Base-by-base conservation (phyloP, 2,797 vertebrate species). In the Gallinago solitaria region DNA sequence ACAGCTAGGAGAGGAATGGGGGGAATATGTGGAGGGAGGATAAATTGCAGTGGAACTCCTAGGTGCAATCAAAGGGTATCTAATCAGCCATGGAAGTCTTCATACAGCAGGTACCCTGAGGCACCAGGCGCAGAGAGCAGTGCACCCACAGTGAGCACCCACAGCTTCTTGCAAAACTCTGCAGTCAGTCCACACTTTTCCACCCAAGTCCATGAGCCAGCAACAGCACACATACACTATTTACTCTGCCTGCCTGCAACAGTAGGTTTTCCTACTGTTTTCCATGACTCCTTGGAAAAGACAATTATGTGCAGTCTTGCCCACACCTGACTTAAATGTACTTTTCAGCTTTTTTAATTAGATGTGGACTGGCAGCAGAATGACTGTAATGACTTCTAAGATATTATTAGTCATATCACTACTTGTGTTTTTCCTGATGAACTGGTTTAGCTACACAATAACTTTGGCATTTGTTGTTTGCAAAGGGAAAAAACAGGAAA, bases 401-500 rank as follows among this genome's bases (percentile, higher is more conserved):
- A 19, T 27, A 86, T 43, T 51, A 79, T 35, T 41, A 93, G 48
- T 45, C 68, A 21, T 77, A 83, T 60, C 23, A 30, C 43, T 60
- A 21, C 30, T 59, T 75, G 53, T 16, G 37, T 11, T 76, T 37
- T 82, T 65, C 33, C 28, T 43, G 43, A 79, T 48, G 12, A 93
- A 68, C 59, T 73, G 54, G 56, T 70, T 93, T 75, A 93, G 32
- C 77, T 53, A 84, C 48, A 67, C 28, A 83, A n/a, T 48, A 90
- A 67, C 33, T 80, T 73, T n/a, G 39, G 30, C 67, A 82, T 82
- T 76, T 2, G 5, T 48, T 57, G 33, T 76, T 89, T 64, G 47
- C 63, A 74, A 94, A 73, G 14, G 35, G 43, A 90, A 90, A 43
- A 89, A 87, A 47, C 86, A 70, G 83, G 93, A 96, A 96, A 96